A percentile compares a stretch with the other conserved stretches of the same genome.
Evolutionary conservation across 2,113 vertebrate species (phyloP).

Genomic region (Tympanuchus pallidicinctus): DNA sequence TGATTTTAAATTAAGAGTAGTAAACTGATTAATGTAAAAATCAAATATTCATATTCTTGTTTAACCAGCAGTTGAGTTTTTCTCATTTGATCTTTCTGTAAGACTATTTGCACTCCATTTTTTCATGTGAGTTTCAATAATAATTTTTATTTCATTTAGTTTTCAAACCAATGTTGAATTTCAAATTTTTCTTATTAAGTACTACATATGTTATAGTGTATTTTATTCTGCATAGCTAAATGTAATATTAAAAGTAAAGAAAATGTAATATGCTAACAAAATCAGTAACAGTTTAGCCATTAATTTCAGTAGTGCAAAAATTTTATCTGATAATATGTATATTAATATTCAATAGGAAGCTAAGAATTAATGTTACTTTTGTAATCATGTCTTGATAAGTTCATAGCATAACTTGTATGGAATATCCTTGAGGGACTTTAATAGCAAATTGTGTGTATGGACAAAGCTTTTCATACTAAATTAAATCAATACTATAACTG

Average conservation of each 20-base stretch:
- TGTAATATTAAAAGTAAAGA: not conserved
- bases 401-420: not conserved
- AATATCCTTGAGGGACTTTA: not conserved
- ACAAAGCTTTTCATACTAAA: not conserved
- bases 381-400: not conserved
- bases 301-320: not conserved
- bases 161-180: not conserved
- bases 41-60: not conserved
- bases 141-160: not conserved
- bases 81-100: not conserved
- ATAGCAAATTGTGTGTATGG: not conserved
- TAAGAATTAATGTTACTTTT: not conserved
- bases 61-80: not conserved
- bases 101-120: not conserved
- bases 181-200: not conserved
- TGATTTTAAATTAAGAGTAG: not conserved
- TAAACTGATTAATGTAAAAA: not conserved
- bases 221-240: not conserved
- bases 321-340: not conserved
- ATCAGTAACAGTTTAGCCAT: not conserved
- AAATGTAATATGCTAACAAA: not conserved
- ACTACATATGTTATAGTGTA: not conserved
- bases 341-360: not conserved
- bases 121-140: not conserved
- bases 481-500: not conserved